Conservation (phyloP, 2,888 invertebrate species). For the Drosophila diplacantha region DNA sequence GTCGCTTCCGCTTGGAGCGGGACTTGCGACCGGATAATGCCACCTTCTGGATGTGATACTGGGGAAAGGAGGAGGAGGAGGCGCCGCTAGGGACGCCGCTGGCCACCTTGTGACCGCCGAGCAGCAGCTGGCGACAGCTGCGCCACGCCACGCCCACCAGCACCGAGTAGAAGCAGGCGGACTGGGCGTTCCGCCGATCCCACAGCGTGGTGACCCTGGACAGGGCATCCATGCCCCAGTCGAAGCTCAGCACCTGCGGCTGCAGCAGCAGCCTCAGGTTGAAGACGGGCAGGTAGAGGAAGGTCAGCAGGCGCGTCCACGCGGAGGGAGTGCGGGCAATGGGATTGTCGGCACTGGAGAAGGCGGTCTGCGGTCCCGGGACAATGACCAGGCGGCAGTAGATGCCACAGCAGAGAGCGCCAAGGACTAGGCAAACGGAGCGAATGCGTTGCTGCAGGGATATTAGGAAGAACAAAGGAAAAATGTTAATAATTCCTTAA, state of each 20-base stretch:
- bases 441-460: constrained; percentile 83
- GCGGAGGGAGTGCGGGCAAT: constrained; percentile 91
- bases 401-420: constrained; percentile 84
- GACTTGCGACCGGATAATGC: constrained; percentile 70
- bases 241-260: constrained; percentile 94
- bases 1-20: constrained; percentile 75
- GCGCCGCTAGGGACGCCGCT: not conserved
- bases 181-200: constrained; percentile 88
- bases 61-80: constrained; percentile 36
- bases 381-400: constrained; percentile 88
- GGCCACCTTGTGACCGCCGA: constrained; percentile 32
- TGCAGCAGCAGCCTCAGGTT: constrained; percentile 92
- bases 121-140: constrained; percentile 59
- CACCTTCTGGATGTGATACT: constrained; percentile 70
- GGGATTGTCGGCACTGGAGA: constrained; percentile 97
- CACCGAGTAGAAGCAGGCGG: constrained; percentile 85
- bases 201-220: constrained; percentile 87
- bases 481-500: not conserved
- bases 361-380: constrained; percentile 83
- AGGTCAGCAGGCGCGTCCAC: constrained; percentile 91
- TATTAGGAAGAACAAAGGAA: not conserved
- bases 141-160: constrained; percentile 71
- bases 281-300: constrained; percentile 93
- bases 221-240: constrained; percentile 99
- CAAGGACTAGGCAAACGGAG: constrained; percentile 83